Evolutionary conservation across 64 coral and sea anemone genomes (phyloP), one percentile per base, ranked within the genome.

Genomic region (Pachyseris speciosa): DNA sequence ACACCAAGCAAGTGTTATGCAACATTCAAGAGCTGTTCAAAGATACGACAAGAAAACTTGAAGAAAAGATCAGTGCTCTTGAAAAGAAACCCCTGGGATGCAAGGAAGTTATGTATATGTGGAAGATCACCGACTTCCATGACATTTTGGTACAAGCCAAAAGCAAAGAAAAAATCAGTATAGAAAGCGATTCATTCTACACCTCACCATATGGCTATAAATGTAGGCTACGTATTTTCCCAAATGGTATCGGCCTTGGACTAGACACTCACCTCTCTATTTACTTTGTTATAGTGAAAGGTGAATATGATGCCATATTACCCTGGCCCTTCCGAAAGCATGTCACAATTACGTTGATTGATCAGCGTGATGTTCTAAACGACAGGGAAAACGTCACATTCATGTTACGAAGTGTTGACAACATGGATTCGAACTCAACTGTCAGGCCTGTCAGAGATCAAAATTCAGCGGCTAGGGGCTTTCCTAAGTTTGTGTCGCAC

Each of bases 381-480:
- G 1, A 48, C 39, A 39, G 71, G 8, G 7, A 28, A 0, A 45
- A 43, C 38, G 20, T 45, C 9, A 26, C 20, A 19, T 0, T 11
- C 5, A 2, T 42, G 0, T 10, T 26, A 9, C 0, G 4, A 74
- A 3, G 0, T 9, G 0, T 6, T 2, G 8, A 9, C 7, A 0
- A 3, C 4, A 2, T 1, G 10, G n/a, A n/a, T n/a, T 47, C 15
- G 52, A 0, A 0, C n/a, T n/a, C 0, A 22, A n/a, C n/a, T n/a
- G n/a, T n/a, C n/a, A 74, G 71, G 39, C 71, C 71, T 47, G 17
- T 47, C 2, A 24, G 0, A 28, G 42, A 26, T 9, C 6, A 74
- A 8, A 45, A 47, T 20, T 11, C 0, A 1, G 22, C 16, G 22
- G n/a, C n/a, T n/a, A 1, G 19, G 6, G 71, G 71, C 2, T 28